These are phyloP conservation scores for Acanthopagrus latus DNA, from an alignment of 2,797 vertebrate species.

Conservation along the genomic window DNA sequence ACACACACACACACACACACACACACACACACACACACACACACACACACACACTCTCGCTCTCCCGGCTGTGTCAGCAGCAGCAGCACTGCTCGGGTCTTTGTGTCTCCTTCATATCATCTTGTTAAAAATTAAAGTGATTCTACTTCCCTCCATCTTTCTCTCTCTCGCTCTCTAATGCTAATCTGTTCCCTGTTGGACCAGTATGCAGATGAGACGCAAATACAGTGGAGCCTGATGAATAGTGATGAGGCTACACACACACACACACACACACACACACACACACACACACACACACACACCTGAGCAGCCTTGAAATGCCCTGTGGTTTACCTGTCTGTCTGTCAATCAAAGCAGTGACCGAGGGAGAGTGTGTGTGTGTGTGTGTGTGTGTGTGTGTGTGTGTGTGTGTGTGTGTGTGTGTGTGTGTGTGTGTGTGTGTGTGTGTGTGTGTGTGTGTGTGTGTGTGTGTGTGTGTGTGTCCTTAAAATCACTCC, in stretches of 20 bases:
- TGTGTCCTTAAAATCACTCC: conserved; percentile 37
- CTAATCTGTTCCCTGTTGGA: conserved; percentile 87
- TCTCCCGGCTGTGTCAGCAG: conserved; percentile 79
- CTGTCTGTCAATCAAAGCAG: conserved; percentile 84
- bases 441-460: conserved; percentile 37
- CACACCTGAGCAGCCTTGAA: conserved; percentile 73
- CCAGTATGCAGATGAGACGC: conserved; percentile 85
- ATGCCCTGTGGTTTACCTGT: conserved; percentile 85
- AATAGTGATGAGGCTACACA: conserved; percentile 84
- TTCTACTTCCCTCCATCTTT: conserved; percentile 74
- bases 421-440: conserved; percentile 9
- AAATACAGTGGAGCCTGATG: conserved; percentile 78
- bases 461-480: conserved; percentile 16
- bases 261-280: conserved; percentile 36
- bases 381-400: conserved; percentile 44
- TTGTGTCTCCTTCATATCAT: conserved; percentile 85
- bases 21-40: conserved; percentile 60
- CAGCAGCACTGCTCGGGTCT: conserved; percentile 70
- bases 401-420: conserved; percentile 15
- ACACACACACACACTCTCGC: conserved; percentile 60
- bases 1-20: conserved; percentile 58
- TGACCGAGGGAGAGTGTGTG: conserved; percentile 49
- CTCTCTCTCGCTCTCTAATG: conserved; percentile 79
- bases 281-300: conserved; percentile 41
- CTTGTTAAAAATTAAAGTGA: conserved; percentile 90